Evolutionary conservation across 2,113 vertebrate species (phyloP), one percentile per base, ranked within the genome.

Genomic region (Salvelinus sp.): DNA sequence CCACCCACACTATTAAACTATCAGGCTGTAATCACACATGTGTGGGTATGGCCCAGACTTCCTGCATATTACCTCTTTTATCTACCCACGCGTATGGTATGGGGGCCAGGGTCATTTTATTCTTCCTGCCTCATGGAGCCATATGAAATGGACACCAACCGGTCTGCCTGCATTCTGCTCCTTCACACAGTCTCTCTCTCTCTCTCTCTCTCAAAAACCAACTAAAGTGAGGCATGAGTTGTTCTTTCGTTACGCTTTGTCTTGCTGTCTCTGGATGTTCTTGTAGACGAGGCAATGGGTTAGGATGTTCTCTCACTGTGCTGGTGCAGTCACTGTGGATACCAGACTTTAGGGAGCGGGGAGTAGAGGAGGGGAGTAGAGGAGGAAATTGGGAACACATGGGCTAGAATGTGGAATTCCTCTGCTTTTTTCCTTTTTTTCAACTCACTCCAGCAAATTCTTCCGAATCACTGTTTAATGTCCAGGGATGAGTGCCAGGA

Each of bases 361-460:
- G 69, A 75, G 63, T 18, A 77, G 62, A 84, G 85, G 76, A 84
- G 18, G 30, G 70, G 69, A 75, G 63, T 18, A 77, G 62, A 84
- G 85, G 76, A 84, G 88, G 86, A 90, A 92, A 92, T 90, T 88
- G 86, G 84, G 80, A 93, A 90, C 89, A 89, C 80, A 88, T 91
- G 89, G 84, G 84, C 81, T 63, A 73, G 7, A 89, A 90, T 85
- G 79, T 82, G 82, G 79, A 88, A 89, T 88, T 85, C 81, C 80
- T 79, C 58, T 3, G 14, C 16, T 16, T 80, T 76, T 72, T 76
- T 75, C 58, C 25, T 63, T 75, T 77, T 77, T 89, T 87, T 86
- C 83, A 84, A 82, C 87, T 83, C 70, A 77, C 80, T 78, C 70
- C 50, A 81, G 86, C 83, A 87, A 77, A 87, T 86, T 86, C 67